Evolutionary conservation across 1,140 invertebrate species (phyloP).

Genomic region (Onthophagus taurus): DNA sequence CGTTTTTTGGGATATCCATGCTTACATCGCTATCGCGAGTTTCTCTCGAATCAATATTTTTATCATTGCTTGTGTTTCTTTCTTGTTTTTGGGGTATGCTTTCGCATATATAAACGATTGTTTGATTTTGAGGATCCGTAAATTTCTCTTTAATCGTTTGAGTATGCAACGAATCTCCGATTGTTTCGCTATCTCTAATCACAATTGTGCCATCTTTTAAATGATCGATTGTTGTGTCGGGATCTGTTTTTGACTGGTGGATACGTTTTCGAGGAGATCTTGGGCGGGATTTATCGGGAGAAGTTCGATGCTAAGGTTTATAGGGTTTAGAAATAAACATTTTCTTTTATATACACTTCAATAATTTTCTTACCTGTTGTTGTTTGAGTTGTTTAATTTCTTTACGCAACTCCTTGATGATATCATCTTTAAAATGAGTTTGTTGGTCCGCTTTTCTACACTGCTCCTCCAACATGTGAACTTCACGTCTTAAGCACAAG

Average conservation of each 20-base stretch:
- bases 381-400: conserved; percentile 37
- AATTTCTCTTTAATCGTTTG: conserved; percentile 10
- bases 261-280: background rate
- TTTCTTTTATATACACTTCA: background rate
- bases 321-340: conserved; percentile 1
- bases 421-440: conserved; percentile 43
- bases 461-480: conserved; percentile 39
- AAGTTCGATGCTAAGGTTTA: background rate
- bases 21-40: background rate
- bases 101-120: conserved; percentile 9
- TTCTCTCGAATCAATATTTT: too few relatives aligned
- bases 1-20: background rate
- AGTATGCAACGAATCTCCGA: conserved; percentile 1
- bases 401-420: conserved; percentile 45
- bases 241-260: conserved; percentile 3
- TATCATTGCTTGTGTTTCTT: too few relatives aligned
- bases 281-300: background rate
- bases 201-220: conserved; percentile 9
- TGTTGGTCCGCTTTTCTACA: conserved; percentile 38
- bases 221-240: background rate
- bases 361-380: conserved; percentile 20
- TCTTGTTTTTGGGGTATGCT: background rate
- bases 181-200: conserved; percentile 6
- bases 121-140: conserved; percentile 8
- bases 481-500: conserved; percentile 35